Evolutionary conservation across 2,888 invertebrate genomes (phyloP).

Genomic region (Troglohyphantes excavatus): DNA sequence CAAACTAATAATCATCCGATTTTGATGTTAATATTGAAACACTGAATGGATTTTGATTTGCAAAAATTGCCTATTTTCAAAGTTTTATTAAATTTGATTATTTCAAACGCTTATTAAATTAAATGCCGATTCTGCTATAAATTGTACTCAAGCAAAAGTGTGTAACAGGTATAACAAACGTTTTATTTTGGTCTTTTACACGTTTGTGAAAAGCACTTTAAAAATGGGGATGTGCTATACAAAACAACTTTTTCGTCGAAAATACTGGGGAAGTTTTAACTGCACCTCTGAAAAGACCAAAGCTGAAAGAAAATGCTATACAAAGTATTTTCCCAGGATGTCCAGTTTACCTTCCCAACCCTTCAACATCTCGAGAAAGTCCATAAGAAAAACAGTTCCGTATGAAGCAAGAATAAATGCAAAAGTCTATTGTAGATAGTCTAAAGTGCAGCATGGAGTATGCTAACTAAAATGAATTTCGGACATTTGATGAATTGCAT

Average conservation of each 20-base stretch:
- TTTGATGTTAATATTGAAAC: no score
- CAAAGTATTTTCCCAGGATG: constrained; percentile 5
- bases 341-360: background rate
- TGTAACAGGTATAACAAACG: background rate
- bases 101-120: background rate
- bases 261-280: background rate
- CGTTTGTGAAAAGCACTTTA: constrained; percentile 28
- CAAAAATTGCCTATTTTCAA: no score
- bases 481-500: background rate
- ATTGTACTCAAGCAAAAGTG: background rate
- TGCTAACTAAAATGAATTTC: background rate
- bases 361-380: background rate
- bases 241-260: constrained; percentile 8
- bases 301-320: constrained; percentile 12
- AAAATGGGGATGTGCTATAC: background rate
- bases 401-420: background rate
- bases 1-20: no score
- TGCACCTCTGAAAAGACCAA: background rate
- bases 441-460: background rate
- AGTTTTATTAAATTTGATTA: background rate
- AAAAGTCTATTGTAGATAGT: background rate
- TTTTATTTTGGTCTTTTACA: background rate
- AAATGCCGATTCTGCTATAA: background rate
- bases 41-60: no score
- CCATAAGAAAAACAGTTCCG: background rate